Evolutionary conservation across 23 tunicate genomes (phyloP), one percentile per base, ranked within the genome.

Genomic region (Ascidia mentula): DNA sequence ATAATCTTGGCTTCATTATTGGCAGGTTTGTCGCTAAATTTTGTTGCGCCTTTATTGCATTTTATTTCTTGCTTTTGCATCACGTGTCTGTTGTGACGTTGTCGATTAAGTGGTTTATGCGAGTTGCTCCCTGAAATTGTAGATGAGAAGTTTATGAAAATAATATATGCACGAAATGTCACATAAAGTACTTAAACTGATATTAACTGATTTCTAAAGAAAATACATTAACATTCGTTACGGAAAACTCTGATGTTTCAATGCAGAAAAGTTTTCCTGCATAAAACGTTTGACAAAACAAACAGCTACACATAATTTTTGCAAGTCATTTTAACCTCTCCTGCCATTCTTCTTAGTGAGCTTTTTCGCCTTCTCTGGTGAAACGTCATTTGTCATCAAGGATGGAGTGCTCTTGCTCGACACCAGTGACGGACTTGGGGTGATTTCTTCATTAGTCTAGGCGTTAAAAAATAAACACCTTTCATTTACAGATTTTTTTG

Each of bases 31-130:
- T 53, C 65, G 13, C 65, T 9, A 1, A 28, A 53, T 53, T 53
- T 53, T 53, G 65, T 20, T 5, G 22, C 65, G 28, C 24, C 24
- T 3, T 20, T 53, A 20, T 53, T 28, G 65, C 28, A 5, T 53
- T 53, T 53, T 53, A 28, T 20, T 53, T 53, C 65, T 26, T 28
- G 65, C 65, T 28, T 53, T 53, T 53, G 65, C 65, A 53, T 53
- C 65, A 53, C 65, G 65, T 53, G 65, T 53, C 65, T 53, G 13
- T 53, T 53, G 24, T 53, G 65, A 53, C 65, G 65, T 9, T 53
- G 65, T 5, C 65, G 65, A 28, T 28, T 20, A 9, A 28, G 65
- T 53, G 65, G 65, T 20, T 26, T 5, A 53, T 53, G 65, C 13
- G 65, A 6, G 7, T 3, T 9, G 65, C 12, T 53, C 13, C 12